Base-by-base conservation (phyloP, 2,113 vertebrate species). In the Ranitomeya variabilis region DNA sequence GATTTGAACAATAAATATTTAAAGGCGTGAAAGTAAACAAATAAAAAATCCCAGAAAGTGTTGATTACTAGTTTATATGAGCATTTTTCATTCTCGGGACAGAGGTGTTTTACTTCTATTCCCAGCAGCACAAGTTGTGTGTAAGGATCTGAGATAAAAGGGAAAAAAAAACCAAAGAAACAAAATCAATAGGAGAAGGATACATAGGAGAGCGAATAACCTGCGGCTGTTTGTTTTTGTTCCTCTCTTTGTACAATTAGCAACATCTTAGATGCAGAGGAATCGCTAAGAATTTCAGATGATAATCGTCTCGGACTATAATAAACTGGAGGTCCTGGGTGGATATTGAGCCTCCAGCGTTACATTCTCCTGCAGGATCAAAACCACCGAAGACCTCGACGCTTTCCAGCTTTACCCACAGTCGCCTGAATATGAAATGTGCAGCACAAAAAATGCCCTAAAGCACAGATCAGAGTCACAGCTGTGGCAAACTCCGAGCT, bases 341-440 rank as follows among this genome's bases (percentile, higher is more conserved):
- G 45, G 85, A 45, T 26, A 9, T 21, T 67, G 64, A 52, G 59
- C 81, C 60, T 66, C 66, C 21, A 64, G 87, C 79, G 45, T 57
- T 60, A 45, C 21, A 15, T 55, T 37, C 71, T n/a, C 80, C 80
- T 83, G n/a, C 80, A 64, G 69, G 66, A 82, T 88, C 69, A 52
- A 67, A 82, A 73, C 57, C 86, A 74, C 16, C 19, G 10, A 15
- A 59, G 60, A 66, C 37, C 71, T 52, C 7, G 14, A 78, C 67
- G 73, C 51, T 73, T 78, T 37, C 67, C 23, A 31, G 87, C 87
- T 13, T 23, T 57, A 19, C 19, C 14, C 37, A 37, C n/a, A 10
- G 45, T 15, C 21, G 23, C 6, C n/a, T 2, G 80, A 16, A 83
- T 62, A 55, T 54, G 80, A 54, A 18, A 84, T 21, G 5, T 21